phyloP scores from a whole-genome alignment of 2,113 vertebrate genomes.

The Misgurnus mizolepis region DNA sequence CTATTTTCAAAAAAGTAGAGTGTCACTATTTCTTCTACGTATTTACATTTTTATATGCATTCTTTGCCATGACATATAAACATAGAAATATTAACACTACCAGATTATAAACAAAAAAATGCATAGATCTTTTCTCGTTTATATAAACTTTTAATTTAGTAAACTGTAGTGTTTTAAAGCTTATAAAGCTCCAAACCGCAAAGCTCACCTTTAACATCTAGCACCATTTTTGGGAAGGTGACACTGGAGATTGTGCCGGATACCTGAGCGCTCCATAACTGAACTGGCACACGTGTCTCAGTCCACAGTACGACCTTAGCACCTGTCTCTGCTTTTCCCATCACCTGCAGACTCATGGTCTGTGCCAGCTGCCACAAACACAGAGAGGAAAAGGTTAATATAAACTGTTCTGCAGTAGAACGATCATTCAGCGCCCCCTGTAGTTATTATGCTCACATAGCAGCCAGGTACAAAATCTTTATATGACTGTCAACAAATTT shows the following conservation, averaged over 20 bases:
- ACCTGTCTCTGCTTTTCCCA: slow-evolving; percentile 78
- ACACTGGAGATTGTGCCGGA: slow-evolving; percentile 80
- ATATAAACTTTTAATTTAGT: background rate
- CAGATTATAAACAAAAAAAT: background rate
- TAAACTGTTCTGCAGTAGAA: background rate
- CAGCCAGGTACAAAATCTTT: no score
- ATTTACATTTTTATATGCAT: background rate
- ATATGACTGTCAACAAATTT: no score
- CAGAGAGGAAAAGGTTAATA: background rate
- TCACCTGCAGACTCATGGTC: slow-evolving; percentile 89
- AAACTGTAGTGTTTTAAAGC: background rate
- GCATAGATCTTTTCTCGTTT: background rate
- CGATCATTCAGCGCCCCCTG: background rate
- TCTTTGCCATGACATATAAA: background rate
- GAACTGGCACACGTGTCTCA: slow-evolving; percentile 81
- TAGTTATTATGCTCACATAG: background rate
- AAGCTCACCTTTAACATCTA: slow-evolving; percentile 87
- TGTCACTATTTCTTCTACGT: background rate
- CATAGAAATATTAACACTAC: background rate
- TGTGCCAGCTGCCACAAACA: slow-evolving; percentile 74
- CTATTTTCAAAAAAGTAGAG: no score
- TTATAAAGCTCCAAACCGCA: background rate
- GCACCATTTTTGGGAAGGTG: slow-evolving; percentile 82
- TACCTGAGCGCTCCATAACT: slow-evolving; percentile 82
- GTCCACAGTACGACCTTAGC: slow-evolving; percentile 90